Evolutionary conservation across 2,888 invertebrate species (phyloP), one percentile per base, ranked within the genome.

Genomic region (Cataglyphis altisquamis): DNA sequence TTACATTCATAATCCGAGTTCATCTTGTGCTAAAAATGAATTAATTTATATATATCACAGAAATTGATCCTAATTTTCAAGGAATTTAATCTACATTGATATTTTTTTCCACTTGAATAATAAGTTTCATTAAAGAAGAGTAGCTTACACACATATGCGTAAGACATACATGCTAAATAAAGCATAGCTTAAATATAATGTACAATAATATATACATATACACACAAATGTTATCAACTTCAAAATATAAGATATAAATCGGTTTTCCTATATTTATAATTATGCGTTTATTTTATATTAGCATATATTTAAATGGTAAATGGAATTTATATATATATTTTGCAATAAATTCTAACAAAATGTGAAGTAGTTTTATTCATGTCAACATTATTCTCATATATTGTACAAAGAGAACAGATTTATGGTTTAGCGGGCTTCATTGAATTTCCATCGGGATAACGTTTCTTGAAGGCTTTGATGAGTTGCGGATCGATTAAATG

Each of bases 401-500:
- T 52, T 52, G n/a, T 52, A n/a, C 8, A 68, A 60, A 15, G 6
- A 48, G 18, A 60, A 83, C 62, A 62, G 73, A 70, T n/a, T 82
- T 90, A 93, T 12, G 90, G 84, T 89, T 94, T 94, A 70, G 92
- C 91, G n/a, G 95, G 95, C 84, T 95, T 95, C 95, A 96, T 96
- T 82, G 96, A 96, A 91, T 96, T 96, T 25, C 99, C 99, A 94
- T 99, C 98, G 0, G 99, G 99, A 95, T 99, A 99, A 57, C 98
- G 96, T 94, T 98, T 97, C 92, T 97, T 97, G 95, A 99, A 99
- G 74, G 97, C 97, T 82, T 97, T 97, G 78, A 98, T 98, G 12
- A 99, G 95, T 84, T 98, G 98, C 0, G 98, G 98, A 95, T 99
- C 99, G 0, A 99, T 97, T 0, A 99, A 95, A 72, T 98, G 96